Conservation (phyloP, 2,797 vertebrate species). For the Muraenolepis orangiensis region DNA sequence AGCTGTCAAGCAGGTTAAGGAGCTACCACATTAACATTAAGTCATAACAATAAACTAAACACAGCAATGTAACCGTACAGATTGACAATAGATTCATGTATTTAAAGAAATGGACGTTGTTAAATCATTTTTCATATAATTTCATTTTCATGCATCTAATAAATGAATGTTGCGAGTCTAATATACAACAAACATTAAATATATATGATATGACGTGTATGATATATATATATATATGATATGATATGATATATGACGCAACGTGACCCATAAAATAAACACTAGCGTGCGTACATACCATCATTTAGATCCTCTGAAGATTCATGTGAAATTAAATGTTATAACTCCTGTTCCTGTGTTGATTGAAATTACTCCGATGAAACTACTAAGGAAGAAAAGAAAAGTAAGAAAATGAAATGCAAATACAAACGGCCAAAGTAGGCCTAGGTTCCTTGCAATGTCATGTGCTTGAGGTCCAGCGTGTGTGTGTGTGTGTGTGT, state of each 20-base stretch:
- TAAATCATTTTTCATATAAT: not conserved
- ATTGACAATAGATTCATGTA: not conserved
- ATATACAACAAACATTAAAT: not conserved
- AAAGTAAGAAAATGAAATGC: not conserved
- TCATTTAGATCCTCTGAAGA: not conserved
- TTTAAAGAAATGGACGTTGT: not conserved
- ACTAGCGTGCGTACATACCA: not conserved
- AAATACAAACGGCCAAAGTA: not conserved
- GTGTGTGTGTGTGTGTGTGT: not conserved
- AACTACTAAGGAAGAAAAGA: slow-evolving; percentile 31
- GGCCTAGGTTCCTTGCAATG: not conserved
- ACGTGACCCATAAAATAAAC: not conserved
- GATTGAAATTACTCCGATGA: slow-evolving; percentile 28
- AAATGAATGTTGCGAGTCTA: not conserved
- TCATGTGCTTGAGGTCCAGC: not conserved
- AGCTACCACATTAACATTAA: not conserved
- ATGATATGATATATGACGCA: too few species aligned
- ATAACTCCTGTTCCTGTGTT: not conserved
- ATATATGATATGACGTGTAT: too few species aligned
- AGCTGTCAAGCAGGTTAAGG: not conserved
- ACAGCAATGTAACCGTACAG: not conserved
- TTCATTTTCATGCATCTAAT: not conserved
- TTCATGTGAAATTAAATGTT: not conserved
- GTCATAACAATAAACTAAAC: not conserved
- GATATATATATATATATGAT: too few species aligned